Evolutionary conservation across 1,140 invertebrate genomes (phyloP).

Genomic region (Harpegnathos saltator): DNA sequence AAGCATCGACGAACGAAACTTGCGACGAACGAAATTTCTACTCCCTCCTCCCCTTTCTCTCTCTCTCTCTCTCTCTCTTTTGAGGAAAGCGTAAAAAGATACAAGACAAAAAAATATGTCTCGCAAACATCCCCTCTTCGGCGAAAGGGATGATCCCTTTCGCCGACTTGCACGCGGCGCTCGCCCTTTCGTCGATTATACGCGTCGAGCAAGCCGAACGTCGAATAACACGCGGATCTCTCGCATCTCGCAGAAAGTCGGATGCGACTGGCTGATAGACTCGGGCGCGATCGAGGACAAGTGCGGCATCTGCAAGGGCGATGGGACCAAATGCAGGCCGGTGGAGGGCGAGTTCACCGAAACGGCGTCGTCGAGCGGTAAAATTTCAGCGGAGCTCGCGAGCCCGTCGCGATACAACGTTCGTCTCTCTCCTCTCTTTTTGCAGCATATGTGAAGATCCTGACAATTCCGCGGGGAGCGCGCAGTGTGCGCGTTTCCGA

Average conservation of each 20-base stretch:
- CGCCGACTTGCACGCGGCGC: no score
- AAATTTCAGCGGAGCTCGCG: slow-evolving; percentile 27
- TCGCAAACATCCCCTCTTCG: no score
- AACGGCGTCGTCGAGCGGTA: slow-evolving; percentile 6
- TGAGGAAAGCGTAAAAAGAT: no score
- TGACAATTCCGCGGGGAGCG: slow-evolving; percentile 82
- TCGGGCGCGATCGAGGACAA: slow-evolving; percentile 89
- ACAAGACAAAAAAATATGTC: no score
- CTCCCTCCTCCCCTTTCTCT: no score
- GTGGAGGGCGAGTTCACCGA: slow-evolving; percentile 81
- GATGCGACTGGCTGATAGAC: slow-evolving; percentile 89
- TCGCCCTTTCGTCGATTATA: no score
- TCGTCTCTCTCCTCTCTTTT: neutral
- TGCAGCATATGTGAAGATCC: slow-evolving; percentile 83
- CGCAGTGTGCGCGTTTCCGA: slow-evolving; percentile 83
- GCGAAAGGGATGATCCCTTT: neutral
- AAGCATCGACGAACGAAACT: neutral
- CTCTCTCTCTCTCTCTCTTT: no score
- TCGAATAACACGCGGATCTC: neutral
- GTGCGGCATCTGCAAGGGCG: slow-evolving; percentile 90
- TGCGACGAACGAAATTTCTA: no score
- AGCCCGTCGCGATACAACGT: neutral
- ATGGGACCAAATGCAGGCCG: slow-evolving; percentile 88
- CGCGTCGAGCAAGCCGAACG: neutral
- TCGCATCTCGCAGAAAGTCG: slow-evolving; percentile 86